Conservation (phyloP, 2,797 vertebrate species). For the Tadarida brasiliensis region DNA sequence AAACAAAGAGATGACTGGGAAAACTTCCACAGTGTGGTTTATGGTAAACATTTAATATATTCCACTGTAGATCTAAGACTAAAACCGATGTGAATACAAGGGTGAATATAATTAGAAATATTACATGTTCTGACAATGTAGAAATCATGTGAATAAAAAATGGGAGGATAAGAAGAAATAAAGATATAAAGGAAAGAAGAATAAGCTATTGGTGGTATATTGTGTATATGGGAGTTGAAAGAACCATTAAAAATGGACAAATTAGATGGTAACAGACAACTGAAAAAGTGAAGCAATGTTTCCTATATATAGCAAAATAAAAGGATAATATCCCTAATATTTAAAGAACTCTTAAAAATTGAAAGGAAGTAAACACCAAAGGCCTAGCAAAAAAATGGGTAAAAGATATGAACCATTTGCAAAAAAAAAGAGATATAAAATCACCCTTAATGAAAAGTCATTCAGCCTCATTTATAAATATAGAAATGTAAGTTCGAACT, state of each 20-base stretch:
- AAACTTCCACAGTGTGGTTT: not conserved
- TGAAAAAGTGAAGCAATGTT: not conserved
- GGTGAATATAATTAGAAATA: not conserved
- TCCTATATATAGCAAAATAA: not conserved
- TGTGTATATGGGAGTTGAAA: not conserved
- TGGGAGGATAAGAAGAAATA: not conserved
- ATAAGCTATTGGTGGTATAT: not conserved
- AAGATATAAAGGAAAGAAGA: not conserved
- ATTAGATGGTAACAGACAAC: not conserved
- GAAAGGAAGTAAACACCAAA: not conserved
- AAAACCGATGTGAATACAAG: not conserved
- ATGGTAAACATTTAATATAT: not conserved
- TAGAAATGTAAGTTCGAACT: not conserved
- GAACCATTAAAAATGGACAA: not conserved
- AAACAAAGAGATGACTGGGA: not conserved
- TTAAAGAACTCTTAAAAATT: not conserved
- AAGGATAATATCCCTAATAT: not conserved
- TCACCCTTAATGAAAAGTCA: not conserved
- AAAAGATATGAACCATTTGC: not conserved
- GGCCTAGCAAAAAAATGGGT: not conserved
- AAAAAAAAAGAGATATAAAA: constrained; percentile 29
- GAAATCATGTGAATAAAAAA: not conserved
- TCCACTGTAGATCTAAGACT: not conserved
- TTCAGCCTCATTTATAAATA: not conserved
- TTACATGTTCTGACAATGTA: not conserved